A percentile compares a stretch with the other conserved stretches of the same genome.
Conservation (phyloP, 2,797 vertebrate genomes). For the Sarcoramphus papa region DNA sequence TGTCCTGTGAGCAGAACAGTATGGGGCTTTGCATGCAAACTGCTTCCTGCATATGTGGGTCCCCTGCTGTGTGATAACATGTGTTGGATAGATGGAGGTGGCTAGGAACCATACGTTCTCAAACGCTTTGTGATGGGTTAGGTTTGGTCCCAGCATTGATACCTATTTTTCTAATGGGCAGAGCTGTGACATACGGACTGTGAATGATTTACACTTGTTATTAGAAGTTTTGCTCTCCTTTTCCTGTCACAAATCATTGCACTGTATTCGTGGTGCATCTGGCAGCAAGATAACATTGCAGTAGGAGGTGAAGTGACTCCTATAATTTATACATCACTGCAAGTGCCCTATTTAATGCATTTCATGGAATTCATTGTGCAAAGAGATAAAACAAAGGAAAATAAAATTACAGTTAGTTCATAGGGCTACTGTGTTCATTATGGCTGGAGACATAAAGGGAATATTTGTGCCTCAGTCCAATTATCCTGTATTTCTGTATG, state of each 20-base stretch:
- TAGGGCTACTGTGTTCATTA: conserved; percentile 56
- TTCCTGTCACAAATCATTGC: background rate
- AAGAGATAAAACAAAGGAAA: conserved; percentile 31
- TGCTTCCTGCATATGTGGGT: background rate
- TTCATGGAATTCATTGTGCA: background rate
- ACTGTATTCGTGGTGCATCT: background rate
- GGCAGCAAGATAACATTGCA: background rate
- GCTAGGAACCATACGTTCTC: background rate
- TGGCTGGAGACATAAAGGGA: conserved; percentile 59
- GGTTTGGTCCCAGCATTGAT: background rate
- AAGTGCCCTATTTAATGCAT: background rate
- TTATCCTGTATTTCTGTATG: conserved; percentile 51
- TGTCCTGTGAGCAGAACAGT: background rate
- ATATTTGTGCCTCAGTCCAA: conserved; percentile 64
- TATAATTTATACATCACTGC: conserved; percentile 15
- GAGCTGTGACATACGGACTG: background rate
- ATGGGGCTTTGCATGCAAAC: background rate
- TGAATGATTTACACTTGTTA: background rate
- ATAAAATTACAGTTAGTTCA: conserved; percentile 56
- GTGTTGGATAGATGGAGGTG: background rate
- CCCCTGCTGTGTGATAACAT: background rate
- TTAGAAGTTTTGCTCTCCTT: background rate
- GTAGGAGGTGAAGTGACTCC: conserved; percentile 28
- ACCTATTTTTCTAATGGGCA: background rate
- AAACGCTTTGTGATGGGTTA: background rate